A percentile compares a stretch with the other conserved stretches of the same genome.
Evolutionary conservation across 2,888 invertebrate species (phyloP).

Genomic region (Celastrina argiolus): DNA sequence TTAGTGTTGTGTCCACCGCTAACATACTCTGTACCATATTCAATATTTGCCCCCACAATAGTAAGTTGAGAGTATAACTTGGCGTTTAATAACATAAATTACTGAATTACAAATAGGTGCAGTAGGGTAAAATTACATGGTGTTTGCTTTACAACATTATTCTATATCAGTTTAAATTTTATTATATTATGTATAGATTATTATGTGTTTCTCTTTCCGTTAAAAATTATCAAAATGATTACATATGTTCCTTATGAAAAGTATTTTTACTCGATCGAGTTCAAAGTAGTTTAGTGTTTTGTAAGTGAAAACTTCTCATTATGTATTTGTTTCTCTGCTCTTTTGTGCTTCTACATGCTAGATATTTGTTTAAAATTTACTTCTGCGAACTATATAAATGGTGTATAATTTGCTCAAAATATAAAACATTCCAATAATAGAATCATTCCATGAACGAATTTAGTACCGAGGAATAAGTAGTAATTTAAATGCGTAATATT

Average conservation of each 20-base stretch:
- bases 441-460: neutral
- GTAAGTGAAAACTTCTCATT: neutral
- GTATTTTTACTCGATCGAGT: neutral
- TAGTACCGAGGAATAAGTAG: neutral
- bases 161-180: too few species aligned
- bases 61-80: too few species aligned
- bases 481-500: neutral
- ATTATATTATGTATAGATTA: too few species aligned
- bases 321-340: neutral
- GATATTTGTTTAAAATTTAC: neutral
- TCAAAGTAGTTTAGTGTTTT: neutral
- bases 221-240: neutral
- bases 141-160: neutral
- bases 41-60: too few species aligned
- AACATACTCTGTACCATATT: too few species aligned
- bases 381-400: neutral
- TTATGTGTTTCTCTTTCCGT: neutral
- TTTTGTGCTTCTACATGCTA: too few species aligned
- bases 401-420: neutral
- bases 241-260: neutral
- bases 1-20: neutral
- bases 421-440: neutral
- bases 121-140: too few species aligned
- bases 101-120: too few species aligned
- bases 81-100: too few species aligned